Conservation (phyloP, 2,888 invertebrate species). For the Adela reaumurella region DNA sequence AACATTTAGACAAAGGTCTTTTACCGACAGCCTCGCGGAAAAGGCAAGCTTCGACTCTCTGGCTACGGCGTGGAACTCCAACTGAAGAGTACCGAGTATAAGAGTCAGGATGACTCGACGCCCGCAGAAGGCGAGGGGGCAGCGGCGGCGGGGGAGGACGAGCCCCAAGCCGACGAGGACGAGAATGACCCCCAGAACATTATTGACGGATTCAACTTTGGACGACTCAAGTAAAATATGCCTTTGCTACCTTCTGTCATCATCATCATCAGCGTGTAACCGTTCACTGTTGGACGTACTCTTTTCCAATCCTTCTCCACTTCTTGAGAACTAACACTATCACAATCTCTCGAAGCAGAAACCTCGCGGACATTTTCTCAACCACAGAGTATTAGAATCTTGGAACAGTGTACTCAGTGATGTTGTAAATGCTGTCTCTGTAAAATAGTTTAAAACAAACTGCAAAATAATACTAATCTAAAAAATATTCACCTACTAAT, state of each 20-base stretch:
- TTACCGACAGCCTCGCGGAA: slow-evolving; percentile 34
- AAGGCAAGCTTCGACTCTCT: slow-evolving; percentile 69
- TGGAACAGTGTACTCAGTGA: no score
- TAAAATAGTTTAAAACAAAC: no score
- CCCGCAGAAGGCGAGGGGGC: slow-evolving; percentile 45
- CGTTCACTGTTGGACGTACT: no score
- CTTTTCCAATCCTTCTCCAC: no score
- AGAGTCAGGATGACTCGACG: slow-evolving; percentile 91
- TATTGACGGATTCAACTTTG: slow-evolving; percentile 87
- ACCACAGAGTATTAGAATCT: no score
- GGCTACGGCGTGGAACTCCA: slow-evolving; percentile 98
- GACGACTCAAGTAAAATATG: slow-evolving; percentile 67
- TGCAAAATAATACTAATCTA: no score
- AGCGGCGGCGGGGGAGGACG: slow-evolving; percentile 9
- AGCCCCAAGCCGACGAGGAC: slow-evolving; percentile 41
- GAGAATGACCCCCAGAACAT: slow-evolving; percentile 67
- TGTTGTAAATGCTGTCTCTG: no score
- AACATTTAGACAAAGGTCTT: not conserved
- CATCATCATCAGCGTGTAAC: no score
- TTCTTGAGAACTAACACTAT: no score
- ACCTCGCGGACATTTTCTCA: no score
- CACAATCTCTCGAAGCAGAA: no score
- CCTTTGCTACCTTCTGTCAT: not conserved
- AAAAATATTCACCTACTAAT: no score
- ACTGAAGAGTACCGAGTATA: slow-evolving; percentile 98